phyloP scores from a whole-genome alignment of 2,113 vertebrate species.

The Corythornis cristatus region DNA sequence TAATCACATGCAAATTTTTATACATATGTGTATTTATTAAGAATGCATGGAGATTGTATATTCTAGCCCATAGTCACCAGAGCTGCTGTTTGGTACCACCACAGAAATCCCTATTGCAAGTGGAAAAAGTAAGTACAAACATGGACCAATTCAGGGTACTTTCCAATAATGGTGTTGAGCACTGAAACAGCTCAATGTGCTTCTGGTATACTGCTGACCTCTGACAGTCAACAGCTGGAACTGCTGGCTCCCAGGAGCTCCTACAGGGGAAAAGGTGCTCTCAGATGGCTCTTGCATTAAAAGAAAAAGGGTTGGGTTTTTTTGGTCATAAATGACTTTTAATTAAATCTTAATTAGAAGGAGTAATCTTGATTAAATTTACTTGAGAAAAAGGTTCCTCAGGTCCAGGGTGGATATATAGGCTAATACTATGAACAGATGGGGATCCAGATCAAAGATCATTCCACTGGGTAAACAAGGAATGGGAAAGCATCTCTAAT shows the following conservation, averaged over 20 bases:
- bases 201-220: not conserved
- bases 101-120: not conserved
- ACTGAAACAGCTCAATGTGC: not conserved
- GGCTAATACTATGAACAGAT: not conserved
- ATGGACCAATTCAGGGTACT: not conserved
- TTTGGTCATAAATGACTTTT: slow-evolving; percentile 1
- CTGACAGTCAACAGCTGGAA: not conserved
- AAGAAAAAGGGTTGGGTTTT: rapidly evolving
- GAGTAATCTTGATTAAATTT: not conserved
- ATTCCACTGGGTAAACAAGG: not conserved
- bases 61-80: not conserved
- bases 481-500: not conserved
- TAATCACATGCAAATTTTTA: not conserved
- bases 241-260: not conserved
- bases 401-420: not conserved
- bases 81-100: not conserved
- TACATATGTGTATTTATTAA: not conserved
- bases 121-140: not conserved
- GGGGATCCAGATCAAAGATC: not conserved
- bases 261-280: not conserved
- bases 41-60: not conserved
- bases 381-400: not conserved
- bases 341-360: slow-evolving; percentile 22
- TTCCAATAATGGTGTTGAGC: not conserved
- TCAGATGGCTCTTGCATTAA: not conserved